These are phyloP conservation scores for Promerops cafer DNA, from an alignment of 2,113 vertebrate genomes.

Conservation along the genomic window DNA sequence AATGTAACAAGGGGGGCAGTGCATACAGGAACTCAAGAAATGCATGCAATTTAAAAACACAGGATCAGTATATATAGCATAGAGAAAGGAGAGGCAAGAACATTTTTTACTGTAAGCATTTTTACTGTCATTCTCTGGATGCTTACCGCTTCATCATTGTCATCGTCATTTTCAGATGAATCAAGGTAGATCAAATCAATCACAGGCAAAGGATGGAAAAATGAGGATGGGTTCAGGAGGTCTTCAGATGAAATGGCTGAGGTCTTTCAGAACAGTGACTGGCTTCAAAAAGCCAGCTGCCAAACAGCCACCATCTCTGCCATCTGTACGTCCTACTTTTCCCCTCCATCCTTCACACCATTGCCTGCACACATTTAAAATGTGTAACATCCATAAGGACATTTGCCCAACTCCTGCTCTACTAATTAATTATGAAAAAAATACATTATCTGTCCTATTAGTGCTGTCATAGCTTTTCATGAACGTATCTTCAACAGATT, in stretches of 20 bases:
- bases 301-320: background rate
- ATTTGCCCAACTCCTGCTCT: background rate
- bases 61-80: background rate
- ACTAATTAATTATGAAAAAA: background rate
- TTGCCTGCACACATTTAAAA: background rate
- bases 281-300: background rate
- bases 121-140: background rate
- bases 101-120: constrained; percentile 31
- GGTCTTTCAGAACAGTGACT: background rate
- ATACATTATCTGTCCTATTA: background rate
- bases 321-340: background rate
- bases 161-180: constrained; percentile 44
- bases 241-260: background rate
- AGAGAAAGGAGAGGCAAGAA: background rate
- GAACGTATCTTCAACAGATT: background rate
- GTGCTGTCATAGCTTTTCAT: background rate
- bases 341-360: background rate
- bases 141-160: constrained; percentile 35
- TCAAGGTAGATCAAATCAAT: constrained; percentile 35
- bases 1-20: constrained; percentile 21
- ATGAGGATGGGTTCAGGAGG: background rate
- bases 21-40: constrained; percentile 15
- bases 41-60: background rate
- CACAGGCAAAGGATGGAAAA: background rate
- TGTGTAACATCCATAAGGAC: background rate